phyloP scores from a whole-genome alignment of 2,888 invertebrate species.

The Chrysodeixis includens region DNA sequence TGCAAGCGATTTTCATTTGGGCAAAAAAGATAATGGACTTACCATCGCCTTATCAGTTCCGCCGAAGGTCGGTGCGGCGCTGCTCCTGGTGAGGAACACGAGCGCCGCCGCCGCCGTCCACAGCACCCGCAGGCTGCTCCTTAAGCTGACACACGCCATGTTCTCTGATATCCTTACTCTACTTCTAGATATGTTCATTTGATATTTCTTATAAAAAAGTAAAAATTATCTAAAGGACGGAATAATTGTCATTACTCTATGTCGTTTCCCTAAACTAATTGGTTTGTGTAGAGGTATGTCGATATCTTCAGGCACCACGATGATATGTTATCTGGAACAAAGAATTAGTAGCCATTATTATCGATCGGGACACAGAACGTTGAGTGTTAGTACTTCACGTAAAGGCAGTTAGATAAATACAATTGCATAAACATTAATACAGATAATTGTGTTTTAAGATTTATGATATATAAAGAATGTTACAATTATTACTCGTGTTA shows the following conservation, averaged over 20 bases:
- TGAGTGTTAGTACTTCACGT: constrained; percentile 1
- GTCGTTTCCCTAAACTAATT: constrained; percentile 67
- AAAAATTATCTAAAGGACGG: constrained; percentile 74
- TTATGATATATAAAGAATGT: not conserved
- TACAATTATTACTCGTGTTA: constrained; percentile 13
- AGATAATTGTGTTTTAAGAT: constrained; percentile 11
- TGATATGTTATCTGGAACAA: constrained; percentile 81
- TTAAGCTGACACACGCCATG: constrained; percentile 78
- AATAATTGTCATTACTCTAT: constrained; percentile 72
- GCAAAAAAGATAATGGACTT: constrained; percentile 60
- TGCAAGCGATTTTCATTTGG: constrained; percentile 34
- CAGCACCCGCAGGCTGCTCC: constrained; percentile 77
- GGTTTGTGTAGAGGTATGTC: constrained; percentile 67
- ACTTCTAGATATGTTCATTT: constrained; percentile 75
- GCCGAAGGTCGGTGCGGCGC: constrained; percentile 83
- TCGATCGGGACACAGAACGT: constrained; percentile 37
- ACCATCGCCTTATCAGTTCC: constrained; percentile 85
- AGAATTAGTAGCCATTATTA: constrained; percentile 49
- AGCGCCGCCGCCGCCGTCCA: constrained; percentile 74
- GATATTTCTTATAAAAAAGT: constrained; percentile 65
- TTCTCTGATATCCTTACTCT: constrained; percentile 66
- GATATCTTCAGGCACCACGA: constrained; percentile 70
- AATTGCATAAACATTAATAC: constrained; percentile 25
- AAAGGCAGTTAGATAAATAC: not conserved
- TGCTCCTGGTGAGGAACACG: constrained; percentile 76